Evolutionary conservation across 2,797 vertebrate species (phyloP).

Genomic region (Naso thynnoides): DNA sequence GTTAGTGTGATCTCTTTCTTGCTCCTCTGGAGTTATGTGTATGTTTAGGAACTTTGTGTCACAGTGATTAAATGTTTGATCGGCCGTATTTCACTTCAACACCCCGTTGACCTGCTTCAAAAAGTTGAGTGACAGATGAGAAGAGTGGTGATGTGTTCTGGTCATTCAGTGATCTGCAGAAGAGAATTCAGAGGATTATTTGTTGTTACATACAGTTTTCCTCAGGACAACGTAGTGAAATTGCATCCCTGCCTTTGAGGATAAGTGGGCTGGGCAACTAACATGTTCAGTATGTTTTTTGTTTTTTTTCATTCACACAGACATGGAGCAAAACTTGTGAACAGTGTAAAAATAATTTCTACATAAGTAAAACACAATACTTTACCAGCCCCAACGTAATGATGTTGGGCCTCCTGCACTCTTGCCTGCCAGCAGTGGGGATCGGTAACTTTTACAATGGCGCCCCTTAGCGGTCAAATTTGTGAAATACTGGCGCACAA

Average conservation of each 20-base stretch:
- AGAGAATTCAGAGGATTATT: no score
- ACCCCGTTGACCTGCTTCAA: not conserved
- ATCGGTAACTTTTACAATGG: conserved; percentile 4
- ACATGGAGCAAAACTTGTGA: not conserved
- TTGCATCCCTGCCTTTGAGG: no score
- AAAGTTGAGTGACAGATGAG: not conserved
- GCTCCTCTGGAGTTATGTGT: not conserved
- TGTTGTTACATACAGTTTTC: no score
- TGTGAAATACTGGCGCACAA: conserved; percentile 17
- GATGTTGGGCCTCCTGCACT: not conserved
- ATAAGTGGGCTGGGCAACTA: no score
- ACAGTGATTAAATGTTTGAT: not conserved
- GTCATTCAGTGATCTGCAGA: not conserved
- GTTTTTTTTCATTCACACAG: no score
- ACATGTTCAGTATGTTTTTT: no score
- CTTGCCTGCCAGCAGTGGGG: not conserved
- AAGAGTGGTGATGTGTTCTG: not conserved
- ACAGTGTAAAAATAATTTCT: not conserved
- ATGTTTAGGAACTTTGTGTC: not conserved
- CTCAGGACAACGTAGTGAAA: no score
- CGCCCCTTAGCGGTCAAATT: conserved; percentile 35
- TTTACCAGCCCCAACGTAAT: no score
- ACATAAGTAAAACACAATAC: not conserved
- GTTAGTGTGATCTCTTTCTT: not conserved
- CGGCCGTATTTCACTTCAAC: not conserved